A percentile compares a stretch with the other conserved stretches of the same genome.
These are phyloP conservation scores for Agrotis exclamationis DNA, from an alignment of 2,888 invertebrate genomes.

Conservation along the genomic window DNA sequence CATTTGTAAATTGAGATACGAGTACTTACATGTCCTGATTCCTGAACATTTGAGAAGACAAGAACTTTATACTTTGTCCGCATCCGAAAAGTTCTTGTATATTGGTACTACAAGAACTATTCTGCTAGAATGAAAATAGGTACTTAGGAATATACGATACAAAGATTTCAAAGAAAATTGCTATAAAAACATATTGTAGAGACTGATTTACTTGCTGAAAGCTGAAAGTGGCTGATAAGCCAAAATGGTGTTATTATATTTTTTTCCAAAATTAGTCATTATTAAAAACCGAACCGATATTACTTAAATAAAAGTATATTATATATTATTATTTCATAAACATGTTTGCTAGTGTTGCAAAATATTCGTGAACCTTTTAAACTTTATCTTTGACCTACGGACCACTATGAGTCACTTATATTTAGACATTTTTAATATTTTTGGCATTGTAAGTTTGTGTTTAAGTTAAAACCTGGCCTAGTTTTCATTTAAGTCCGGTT, in stretches of 20 bases:
- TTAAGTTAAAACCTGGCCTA: slow-evolving; percentile 2
- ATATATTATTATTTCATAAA: background rate
- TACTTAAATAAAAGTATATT: background rate
- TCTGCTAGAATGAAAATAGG: no score
- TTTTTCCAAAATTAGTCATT: background rate
- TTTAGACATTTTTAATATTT: slow-evolving; percentile 10
- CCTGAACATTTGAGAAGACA: no score
- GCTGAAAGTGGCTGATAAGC: no score
- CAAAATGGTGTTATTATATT: no score
- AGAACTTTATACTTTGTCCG: no score
- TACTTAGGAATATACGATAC: no score
- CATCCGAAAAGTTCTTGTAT: no score
- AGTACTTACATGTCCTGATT: no score
- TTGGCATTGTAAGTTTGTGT: slow-evolving; percentile 5
- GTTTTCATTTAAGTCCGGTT: slow-evolving; percentile 5
- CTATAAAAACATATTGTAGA: no score
- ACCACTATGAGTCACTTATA: background rate
- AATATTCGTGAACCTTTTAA: background rate
- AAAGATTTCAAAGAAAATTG: no score
- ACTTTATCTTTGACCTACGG: slow-evolving; percentile 1
- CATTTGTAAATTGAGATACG: background rate
- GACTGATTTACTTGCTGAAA: no score
- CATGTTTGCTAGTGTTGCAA: background rate
- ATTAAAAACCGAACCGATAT: background rate
- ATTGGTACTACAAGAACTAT: no score